Evolutionary conservation across 2,797 vertebrate species (phyloP).

Genomic region (Pseudochirops corinnae): DNA sequence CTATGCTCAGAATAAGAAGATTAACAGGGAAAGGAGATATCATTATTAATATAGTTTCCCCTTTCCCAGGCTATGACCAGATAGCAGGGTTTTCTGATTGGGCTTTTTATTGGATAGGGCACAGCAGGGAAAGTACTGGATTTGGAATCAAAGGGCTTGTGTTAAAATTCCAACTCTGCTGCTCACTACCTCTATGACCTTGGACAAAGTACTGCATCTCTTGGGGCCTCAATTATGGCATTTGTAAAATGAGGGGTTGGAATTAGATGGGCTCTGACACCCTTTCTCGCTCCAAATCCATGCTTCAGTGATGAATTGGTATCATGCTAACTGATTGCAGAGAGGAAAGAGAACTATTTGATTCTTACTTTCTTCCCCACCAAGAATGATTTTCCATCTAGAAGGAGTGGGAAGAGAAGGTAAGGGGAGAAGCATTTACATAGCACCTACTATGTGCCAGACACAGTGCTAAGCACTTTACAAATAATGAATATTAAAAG

Average conservation of each 20-base stretch:
- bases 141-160: background rate
- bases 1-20: background rate
- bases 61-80: background rate
- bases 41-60: background rate
- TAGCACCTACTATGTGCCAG: background rate
- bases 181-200: background rate
- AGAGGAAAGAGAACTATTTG: background rate
- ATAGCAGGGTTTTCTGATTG: background rate
- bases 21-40: background rate
- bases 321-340: background rate
- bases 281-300: background rate
- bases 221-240: background rate
- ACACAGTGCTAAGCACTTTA: background rate
- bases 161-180: background rate
- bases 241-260: background rate
- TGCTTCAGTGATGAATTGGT: background rate
- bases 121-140: background rate
- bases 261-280: background rate
- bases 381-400: background rate
- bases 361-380: background rate
- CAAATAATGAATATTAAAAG: background rate
- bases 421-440: background rate
- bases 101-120: background rate
- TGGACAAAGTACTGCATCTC: background rate
- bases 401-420: background rate